Base-by-base conservation (phyloP, 2,888 invertebrate species). In the Drosophila tripunctata region DNA sequence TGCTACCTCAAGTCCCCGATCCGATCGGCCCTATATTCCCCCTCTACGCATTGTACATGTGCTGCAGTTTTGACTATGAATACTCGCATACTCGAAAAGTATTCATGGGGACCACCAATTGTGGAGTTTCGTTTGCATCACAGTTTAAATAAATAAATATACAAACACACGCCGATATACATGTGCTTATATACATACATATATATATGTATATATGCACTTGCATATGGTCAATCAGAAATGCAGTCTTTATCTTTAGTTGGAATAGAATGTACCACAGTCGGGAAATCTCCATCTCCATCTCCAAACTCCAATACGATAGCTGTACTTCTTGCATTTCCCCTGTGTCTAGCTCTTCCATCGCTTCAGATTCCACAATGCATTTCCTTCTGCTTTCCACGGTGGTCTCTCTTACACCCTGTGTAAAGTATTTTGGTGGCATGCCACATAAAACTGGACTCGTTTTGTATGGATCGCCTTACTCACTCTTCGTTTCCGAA, bases 111-210 rank as follows among this genome's bases (percentile, higher is more conserved):
- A 78, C 78, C 78, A 78, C 72, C 79, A 78, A 78, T 75, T 75
- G 72, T 52, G 79, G 76, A 78, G 72, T 72, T 72, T 57, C 63
- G 68, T 51, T 61, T 54, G 71, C 76, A 40, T 55, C 50, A 38
- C 63, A 65, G 78, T 62, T 70, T 77, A 65, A 76, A 79, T 67
- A 79, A 79, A 79, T 83, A 79, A 74, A 75, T 74, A 68, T 41
- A 31, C 15, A 21, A 41, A 36, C 30, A 47, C 36, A 35, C 21
- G 36, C 43, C 19, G 31, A 15, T 7, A 19, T 4, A 31, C n/a
- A 19, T 43, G 4, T 15, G 15, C 7, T 12, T 2, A 22, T 8
- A 17, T 22, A 22, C 4, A 22, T 22, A 27, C 10, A 24, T 8
- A 24, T 24, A 27, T 27, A 27, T 27, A 40, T 19, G 17, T 14